These are phyloP conservation scores for Halcyon smyrnensis DNA, from an alignment of 2,797 vertebrate species.

Conservation along the genomic window DNA sequence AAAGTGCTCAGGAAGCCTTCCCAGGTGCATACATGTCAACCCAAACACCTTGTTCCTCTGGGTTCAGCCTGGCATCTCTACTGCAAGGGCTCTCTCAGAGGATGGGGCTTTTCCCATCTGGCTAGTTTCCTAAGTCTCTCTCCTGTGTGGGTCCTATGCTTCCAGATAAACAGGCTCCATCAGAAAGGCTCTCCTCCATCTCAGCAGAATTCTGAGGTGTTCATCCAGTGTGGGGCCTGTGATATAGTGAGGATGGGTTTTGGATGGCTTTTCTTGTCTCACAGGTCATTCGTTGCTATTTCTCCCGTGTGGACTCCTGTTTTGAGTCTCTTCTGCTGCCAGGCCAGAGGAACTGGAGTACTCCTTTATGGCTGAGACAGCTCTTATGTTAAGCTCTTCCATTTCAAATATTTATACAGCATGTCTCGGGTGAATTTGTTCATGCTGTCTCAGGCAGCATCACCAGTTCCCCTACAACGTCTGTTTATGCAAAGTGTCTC, in stretches of 20 bases:
- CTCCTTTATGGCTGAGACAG: not conserved
- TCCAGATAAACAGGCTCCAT: not conserved
- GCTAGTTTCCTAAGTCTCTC: not conserved
- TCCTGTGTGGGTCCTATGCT: rapidly evolving
- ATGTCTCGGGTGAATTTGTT: slow-evolving; percentile 20
- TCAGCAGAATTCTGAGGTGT: not conserved
- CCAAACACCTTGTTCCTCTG: not conserved
- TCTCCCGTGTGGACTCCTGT: not conserved
- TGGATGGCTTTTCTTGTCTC: not conserved
- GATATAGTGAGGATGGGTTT: not conserved
- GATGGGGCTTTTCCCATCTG: not conserved
- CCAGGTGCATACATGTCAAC: not conserved
- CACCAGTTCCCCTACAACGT: not conserved
- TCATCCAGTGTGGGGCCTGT: not conserved
- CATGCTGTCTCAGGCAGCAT: not conserved
- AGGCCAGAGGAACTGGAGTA: rapidly evolving
- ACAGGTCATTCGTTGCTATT: rapidly evolving
- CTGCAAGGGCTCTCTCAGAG: not conserved
- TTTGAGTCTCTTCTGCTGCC: not conserved
- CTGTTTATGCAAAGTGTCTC: slow-evolving; percentile 9
- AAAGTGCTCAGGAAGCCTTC: not conserved
- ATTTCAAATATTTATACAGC: slow-evolving; percentile 41
- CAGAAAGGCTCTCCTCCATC: not conserved
- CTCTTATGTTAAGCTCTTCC: not conserved
- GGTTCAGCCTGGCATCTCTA: not conserved